A percentile compares a stretch with the other conserved stretches of the same genome.
Evolutionary conservation across 1,140 invertebrate species (phyloP).

Genomic region (Agrypnia vestita): DNA sequence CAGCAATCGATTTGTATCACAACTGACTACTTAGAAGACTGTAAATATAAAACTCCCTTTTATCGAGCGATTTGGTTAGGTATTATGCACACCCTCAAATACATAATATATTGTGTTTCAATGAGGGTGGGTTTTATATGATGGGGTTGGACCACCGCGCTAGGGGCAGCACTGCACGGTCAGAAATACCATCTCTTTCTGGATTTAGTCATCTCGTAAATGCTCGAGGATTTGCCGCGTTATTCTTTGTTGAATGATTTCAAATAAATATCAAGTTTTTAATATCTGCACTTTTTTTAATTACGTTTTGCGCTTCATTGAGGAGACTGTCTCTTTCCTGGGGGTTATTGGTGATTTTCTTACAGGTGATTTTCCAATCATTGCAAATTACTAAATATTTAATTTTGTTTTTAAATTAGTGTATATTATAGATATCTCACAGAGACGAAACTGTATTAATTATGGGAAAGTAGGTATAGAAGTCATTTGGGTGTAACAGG

Average conservation of each 20-base stretch:
- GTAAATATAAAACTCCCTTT: neutral
- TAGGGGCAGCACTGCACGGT: neutral
- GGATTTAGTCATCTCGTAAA: constrained; percentile 13
- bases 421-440: too few relatives aligned
- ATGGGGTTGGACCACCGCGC: neutral
- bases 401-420: too few relatives aligned
- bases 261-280: too few relatives aligned
- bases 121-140: neutral
- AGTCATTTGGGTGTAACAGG: too few relatives aligned
- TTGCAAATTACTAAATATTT: too few relatives aligned
- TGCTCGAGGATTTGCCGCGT: neutral
- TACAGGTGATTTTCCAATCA: too few relatives aligned
- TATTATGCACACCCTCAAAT: neutral
- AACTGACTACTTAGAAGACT: neutral
- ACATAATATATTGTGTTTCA: constrained; percentile 4
- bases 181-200: neutral
- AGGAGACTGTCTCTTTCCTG: too few relatives aligned
- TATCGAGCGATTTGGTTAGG: neutral
- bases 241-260: neutral
- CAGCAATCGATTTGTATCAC: neutral
- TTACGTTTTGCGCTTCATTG: too few relatives aligned
- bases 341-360: too few relatives aligned
- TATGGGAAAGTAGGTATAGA: too few relatives aligned
- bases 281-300: too few relatives aligned
- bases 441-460: too few relatives aligned